These are phyloP conservation scores for Mycteria americana DNA, from an alignment of 2,797 vertebrate species.

Conservation along the genomic window DNA sequence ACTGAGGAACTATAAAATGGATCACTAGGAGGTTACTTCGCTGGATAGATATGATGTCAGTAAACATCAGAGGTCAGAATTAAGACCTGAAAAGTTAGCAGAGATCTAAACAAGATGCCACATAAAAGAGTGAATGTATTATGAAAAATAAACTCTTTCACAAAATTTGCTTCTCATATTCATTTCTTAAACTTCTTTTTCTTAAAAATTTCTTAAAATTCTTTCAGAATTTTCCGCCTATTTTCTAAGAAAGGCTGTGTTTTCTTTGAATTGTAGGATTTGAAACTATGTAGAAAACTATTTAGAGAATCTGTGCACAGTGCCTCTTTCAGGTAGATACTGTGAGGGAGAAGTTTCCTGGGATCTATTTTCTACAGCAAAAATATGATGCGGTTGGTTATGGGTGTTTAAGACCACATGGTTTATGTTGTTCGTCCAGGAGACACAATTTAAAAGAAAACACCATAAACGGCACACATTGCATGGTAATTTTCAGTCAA, in stretches of 20 bases:
- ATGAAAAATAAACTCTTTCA: neutral
- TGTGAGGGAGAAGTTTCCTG: neutral
- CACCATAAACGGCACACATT: neutral
- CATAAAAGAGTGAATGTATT: neutral
- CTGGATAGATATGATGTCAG: neutral
- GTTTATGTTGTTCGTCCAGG: neutral
- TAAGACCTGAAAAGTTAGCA: neutral
- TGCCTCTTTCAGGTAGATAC: neutral
- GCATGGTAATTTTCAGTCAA: slow-evolving; percentile 19
- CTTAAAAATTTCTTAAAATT: too few relatives aligned
- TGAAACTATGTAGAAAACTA: neutral
- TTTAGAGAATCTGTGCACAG: neutral
- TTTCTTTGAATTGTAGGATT: neutral
- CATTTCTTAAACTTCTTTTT: neutral
- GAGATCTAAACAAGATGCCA: neutral
- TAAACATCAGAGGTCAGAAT: neutral
- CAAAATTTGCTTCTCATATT: neutral
- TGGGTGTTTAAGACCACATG: neutral
- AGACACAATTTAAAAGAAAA: neutral
- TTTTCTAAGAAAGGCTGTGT: neutral
- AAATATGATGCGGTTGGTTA: neutral
- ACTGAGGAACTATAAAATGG: neutral
- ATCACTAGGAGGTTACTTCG: neutral
- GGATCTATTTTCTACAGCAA: neutral
- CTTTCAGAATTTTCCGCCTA: neutral